Percentiles rank a stretch among this genome's conserved stretches.
Conservation (phyloP, 1,140 invertebrate genomes). For the Asbolus verrucosus region DNA sequence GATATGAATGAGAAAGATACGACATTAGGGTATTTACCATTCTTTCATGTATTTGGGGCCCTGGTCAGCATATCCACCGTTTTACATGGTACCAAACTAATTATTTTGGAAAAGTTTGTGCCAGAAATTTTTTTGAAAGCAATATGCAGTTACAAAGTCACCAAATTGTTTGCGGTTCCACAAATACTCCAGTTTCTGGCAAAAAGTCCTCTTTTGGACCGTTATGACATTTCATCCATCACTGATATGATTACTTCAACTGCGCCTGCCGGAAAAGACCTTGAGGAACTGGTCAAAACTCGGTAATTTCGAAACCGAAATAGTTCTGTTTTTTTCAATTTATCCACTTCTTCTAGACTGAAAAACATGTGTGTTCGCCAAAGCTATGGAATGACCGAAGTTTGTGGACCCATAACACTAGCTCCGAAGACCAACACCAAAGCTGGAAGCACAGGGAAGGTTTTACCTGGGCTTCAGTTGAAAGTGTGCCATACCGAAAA, state of each 20-base stretch:
- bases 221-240: conserved; percentile 66
- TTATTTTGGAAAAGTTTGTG: conserved; percentile 69
- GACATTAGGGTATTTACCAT: conserved; percentile 56
- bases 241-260: conserved; percentile 66
- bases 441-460: conserved; percentile 42
- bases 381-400: conserved; percentile 19
- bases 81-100: conserved; percentile 44
- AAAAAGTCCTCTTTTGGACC: conserved; percentile 66
- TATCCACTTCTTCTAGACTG: too few relatives aligned
- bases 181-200: conserved; percentile 70
- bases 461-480: conserved; percentile 68
- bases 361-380: conserved; percentile 23
- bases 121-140: conserved; percentile 70
- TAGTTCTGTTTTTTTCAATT: too few relatives aligned
- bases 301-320: too few relatives aligned
- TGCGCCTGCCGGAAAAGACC: conserved; percentile 65
- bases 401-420: not conserved
- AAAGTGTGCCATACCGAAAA: conserved; percentile 74
- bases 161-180: conserved; percentile 68
- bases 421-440: not conserved
- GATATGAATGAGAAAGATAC: conserved; percentile 8
- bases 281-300: conserved; percentile 61
- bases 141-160: conserved; percentile 70
- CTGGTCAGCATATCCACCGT: conserved; percentile 34
- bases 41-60: conserved; percentile 58